Base-by-base conservation (phyloP, 2,888 invertebrate genomes). In the Imbricaverruca yamaguchii region DNA sequence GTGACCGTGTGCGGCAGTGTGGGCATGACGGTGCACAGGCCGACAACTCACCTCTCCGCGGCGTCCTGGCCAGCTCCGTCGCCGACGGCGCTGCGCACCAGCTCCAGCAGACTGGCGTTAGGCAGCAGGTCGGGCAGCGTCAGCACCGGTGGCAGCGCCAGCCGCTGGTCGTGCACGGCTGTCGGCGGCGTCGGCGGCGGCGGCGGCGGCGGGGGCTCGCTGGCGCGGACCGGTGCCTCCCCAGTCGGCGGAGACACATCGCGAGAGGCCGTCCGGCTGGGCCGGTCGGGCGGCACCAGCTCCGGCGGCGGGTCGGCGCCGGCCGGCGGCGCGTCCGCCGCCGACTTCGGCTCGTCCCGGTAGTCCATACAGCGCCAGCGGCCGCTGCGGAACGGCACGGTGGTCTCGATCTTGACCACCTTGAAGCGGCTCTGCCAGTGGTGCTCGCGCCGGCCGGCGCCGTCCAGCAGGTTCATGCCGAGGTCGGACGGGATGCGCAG, bases 341-440 rank as follows among this genome's bases (percentile, higher is more conserved):
- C 61, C 69, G 69, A 77, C 74, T 83, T 82, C 39, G 93, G 92
- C 86, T 95, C 94, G 89, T 96, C 96, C 85, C 95, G 89, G 88
- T 94, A 97, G 88, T 97, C 97, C 92, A 95, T 94, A 88, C 96
- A 97, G 88, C 93, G 92, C 97, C 97, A 97, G 85, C 96, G 90
- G 57, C 97, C 97, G 82, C 96, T 91, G 85, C 93, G 92, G 87
- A 95, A 96, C 25, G 96, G 96, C 88, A 95, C 95, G 23, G 94
- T 94, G 85, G 95, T 95, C 88, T 96, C 96, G 85, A 97, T 95
- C 90, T 97, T 97, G 67, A 97, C 96, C 85, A 97, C 95, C 90
- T 95, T 95, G 88, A 96, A 96, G 84, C 96, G 90, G 88, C 90
- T 83, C 69, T 83, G 82, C 81, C 83, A 82, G 77, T 15, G 39